Base-by-base conservation (phyloP, 2,888 invertebrate genomes). In the Lepidochrysops patricia region DNA sequence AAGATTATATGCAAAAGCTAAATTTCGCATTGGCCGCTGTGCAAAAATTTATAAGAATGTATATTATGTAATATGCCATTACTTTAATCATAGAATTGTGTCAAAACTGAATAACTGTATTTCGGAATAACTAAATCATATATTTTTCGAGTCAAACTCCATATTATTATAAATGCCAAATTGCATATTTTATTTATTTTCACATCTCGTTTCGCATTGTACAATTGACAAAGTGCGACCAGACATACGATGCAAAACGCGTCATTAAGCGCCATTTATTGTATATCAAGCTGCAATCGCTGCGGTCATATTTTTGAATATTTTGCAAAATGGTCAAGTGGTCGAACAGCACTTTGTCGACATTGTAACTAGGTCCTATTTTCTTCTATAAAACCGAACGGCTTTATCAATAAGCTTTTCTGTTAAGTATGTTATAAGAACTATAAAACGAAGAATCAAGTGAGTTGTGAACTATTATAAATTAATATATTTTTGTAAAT, bases 71-170 rank as follows among this genome's bases (percentile, higher is more conserved):
- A 19, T 19, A 27, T 19, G 23, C 43, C 12, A 23, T 43, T 43
- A 12, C 43, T 19, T 43, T 9, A 19, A 23, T 19, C 9, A 43
- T 9, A 29, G 7, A 79, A 72, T 72, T 76, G 82, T 84, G 83
- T 84, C 84, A 84, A 84, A 76, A 72, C 62, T 63, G 54, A n/a
- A 35, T 35, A 26, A 32, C 1, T 15, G 12, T 9, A 7, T 43
- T 6, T 7, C 7, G 6, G 9, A 19, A 23, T 19, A 19, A 15
- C 37, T 7, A 43, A 35, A 43, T 19, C n/a, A 29, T 27, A 52
- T 52, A 52, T 52, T 52, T 52, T 52, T 52, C 25, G 29, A 54
- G 54, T 54, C 9, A 29, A 19, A 29, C 27, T 54, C 54, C 32
- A 29, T 29, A 23, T n/a, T n/a, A n/a, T n/a, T 6, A 52, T 19